Evolutionary conservation across 1,140 invertebrate genomes (phyloP).

Genomic region (Agrilus planipennis): DNA sequence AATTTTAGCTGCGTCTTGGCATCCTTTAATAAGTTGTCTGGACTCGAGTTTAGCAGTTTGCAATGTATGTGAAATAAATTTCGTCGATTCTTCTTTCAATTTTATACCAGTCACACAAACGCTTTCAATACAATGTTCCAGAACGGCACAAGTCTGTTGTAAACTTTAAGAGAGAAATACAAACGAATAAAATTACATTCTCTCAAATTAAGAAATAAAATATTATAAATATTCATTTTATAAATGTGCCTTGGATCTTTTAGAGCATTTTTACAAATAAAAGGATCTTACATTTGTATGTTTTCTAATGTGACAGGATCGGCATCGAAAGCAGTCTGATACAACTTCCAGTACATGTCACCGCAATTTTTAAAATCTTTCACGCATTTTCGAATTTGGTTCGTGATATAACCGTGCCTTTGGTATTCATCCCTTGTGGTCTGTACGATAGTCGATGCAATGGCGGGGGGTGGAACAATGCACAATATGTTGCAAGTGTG

Average conservation of each 20-base stretch:
- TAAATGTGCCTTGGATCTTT: neutral
- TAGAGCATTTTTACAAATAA: neutral
- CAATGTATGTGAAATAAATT: conserved; percentile 21
- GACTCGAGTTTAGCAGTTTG: conserved; percentile 29
- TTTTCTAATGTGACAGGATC: conserved; percentile 75
- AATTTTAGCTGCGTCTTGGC: conserved; percentile 30
- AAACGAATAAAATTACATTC: neutral
- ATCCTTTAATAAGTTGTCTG: conserved; percentile 30
- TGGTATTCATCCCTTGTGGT: conserved; percentile 70
- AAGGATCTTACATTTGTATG: conserved; percentile 46
- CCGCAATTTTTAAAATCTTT: conserved; percentile 63
- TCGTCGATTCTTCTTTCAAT: conserved; percentile 22
- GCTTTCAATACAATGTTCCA: conserved; percentile 64
- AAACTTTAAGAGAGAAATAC: conserved; percentile 39
- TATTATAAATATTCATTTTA: no score
- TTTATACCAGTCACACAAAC: conserved; percentile 39
- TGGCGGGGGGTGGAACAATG: conserved; percentile 85
- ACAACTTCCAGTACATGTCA: conserved; percentile 68
- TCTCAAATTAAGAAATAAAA: neutral
- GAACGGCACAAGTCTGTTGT: conserved; percentile 63
- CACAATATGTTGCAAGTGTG: conserved; percentile 71
- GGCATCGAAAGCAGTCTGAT: conserved; percentile 88
- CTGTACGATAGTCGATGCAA: conserved; percentile 68
- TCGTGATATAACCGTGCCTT: conserved; percentile 69
- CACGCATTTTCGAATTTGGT: conserved; percentile 67